Conservation (phyloP, 1,140 invertebrate genomes). For the Zaprionus africanus region DNA sequence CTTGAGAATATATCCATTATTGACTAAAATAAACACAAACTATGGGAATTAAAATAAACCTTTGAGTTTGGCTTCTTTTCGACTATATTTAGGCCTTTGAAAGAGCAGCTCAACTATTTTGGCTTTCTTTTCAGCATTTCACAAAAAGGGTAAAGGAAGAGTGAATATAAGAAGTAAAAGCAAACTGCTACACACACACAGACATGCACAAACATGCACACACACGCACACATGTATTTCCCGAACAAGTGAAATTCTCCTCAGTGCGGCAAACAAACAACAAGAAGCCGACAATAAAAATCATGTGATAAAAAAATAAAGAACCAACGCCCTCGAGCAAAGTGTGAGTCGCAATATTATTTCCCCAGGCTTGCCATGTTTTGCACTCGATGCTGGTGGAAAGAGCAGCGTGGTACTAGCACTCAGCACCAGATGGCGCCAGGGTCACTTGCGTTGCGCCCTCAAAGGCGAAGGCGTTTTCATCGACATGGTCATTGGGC, state of each 20-base stretch:
- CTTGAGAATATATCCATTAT: neutral
- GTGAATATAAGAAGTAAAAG: neutral
- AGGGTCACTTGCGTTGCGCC: neutral
- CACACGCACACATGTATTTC: neutral
- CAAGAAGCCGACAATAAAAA: constrained; percentile 5
- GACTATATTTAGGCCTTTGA: neutral
- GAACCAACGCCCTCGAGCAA: neutral
- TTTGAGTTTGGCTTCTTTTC: neutral
- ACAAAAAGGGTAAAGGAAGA: neutral
- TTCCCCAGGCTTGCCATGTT: neutral
- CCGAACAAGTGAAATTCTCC: neutral
- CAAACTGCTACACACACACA: neutral
- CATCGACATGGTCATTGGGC: neutral
- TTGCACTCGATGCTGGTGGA: neutral
- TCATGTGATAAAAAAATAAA: constrained; percentile 3
- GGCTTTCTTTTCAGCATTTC: neutral
- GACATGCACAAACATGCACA: neutral
- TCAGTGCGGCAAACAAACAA: neutral
- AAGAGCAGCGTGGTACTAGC: neutral
- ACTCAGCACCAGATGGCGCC: neutral
- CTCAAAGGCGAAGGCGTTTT: neutral
- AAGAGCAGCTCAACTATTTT: neutral
- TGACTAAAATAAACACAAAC: neutral
- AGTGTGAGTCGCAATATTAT: neutral
- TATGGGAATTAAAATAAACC: neutral